phyloP scores from a whole-genome alignment of 2,797 vertebrate species.

The Furcifer pardalis region DNA sequence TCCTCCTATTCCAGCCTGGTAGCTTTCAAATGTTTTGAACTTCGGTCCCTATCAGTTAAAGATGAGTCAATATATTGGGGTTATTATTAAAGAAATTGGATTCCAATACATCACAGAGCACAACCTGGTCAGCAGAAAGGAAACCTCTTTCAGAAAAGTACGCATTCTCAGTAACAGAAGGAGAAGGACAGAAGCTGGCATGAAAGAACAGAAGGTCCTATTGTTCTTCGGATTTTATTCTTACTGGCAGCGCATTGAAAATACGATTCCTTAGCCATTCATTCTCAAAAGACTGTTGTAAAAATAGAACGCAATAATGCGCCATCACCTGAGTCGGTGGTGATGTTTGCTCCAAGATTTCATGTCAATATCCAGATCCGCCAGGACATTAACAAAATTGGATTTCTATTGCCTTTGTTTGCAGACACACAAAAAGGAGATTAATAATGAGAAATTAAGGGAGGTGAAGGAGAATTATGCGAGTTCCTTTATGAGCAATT shows the following conservation, averaged over 20 bases:
- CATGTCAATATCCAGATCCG: not conserved
- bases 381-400: slow-evolving; percentile 31
- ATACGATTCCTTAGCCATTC: not conserved
- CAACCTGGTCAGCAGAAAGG: not conserved
- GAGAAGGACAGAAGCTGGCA: not conserved
- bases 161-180: not conserved
- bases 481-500: slow-evolving; percentile 19
- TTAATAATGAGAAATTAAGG: slow-evolving; percentile 28
- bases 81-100: not conserved
- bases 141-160: not conserved
- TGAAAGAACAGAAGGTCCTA: not conserved
- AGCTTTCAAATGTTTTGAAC: not conserved
- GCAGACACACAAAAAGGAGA: slow-evolving; percentile 6
- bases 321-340: slow-evolving; percentile 1
- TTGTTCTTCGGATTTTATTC: not conserved
- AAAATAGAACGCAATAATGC: not conserved
- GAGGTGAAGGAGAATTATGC: not conserved
- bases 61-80: too few species aligned
- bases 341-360: not conserved
- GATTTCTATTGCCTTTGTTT: not conserved
- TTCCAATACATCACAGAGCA: not conserved
- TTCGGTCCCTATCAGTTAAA: not conserved
- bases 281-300: not conserved
- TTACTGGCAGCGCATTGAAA: not conserved
- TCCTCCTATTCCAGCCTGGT: not conserved